These are phyloP conservation scores for Halcyon leucocephala DNA, from an alignment of 2,797 vertebrate genomes.

Conservation along the genomic window DNA sequence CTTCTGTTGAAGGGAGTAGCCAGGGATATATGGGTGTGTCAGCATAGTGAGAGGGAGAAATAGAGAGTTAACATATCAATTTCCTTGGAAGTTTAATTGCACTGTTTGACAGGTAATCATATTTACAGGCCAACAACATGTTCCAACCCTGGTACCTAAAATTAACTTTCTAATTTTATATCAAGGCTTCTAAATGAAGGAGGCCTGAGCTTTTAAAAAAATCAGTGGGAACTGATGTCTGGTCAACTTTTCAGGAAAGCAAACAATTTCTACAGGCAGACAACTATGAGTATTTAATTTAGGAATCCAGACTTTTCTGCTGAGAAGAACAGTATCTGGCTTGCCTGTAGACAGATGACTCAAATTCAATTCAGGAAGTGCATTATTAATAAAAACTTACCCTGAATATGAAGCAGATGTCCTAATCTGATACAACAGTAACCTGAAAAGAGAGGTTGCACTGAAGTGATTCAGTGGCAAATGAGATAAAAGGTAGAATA, in stretches of 20 bases:
- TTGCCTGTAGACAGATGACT: not conserved
- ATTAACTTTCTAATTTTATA: constrained; percentile 31
- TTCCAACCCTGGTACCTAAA: not conserved
- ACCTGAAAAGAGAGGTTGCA: not conserved
- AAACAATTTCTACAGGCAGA: not conserved
- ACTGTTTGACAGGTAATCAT: not conserved
- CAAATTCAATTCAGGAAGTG: not conserved
- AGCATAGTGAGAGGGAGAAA: not conserved
- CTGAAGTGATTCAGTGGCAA: not conserved
- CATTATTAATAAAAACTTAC: not conserved
- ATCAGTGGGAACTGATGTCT: not conserved
- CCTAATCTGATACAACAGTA: not conserved
- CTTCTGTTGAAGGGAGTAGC: not conserved
- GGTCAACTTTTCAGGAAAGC: not conserved
- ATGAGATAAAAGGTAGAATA: not conserved
- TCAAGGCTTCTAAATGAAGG: not conserved
- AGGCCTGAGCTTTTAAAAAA: not conserved
- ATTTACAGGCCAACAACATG: not conserved
- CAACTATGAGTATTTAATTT: not conserved
- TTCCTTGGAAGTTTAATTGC: constrained; percentile 12
- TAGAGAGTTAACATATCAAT: not conserved
- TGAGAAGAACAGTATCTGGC: not conserved
- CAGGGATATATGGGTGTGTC: not conserved
- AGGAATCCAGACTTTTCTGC: not conserved
- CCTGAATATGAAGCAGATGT: not conserved